phyloP scores from a whole-genome alignment of 2,113 vertebrate genomes.

The Suricata suricatta region DNA sequence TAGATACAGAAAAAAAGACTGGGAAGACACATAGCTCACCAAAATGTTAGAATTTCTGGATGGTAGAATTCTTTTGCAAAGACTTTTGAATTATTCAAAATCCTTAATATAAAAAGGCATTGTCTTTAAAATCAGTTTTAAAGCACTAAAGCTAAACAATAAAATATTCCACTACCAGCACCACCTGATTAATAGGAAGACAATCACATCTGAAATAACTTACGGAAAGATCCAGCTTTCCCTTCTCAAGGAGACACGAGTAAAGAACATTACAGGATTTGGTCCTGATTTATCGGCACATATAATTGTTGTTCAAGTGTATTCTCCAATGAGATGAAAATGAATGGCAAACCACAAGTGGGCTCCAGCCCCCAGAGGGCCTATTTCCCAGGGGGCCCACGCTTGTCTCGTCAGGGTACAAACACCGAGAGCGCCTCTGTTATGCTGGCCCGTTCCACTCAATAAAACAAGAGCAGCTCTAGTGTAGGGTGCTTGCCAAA shows the following conservation, averaged over 20 bases:
- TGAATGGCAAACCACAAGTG: slow-evolving; percentile 6
- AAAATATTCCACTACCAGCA: not conserved
- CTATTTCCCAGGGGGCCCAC: not conserved
- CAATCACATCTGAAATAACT: not conserved
- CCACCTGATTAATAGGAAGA: not conserved
- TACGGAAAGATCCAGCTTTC: not conserved
- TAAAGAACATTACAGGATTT: not conserved
- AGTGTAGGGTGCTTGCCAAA: slow-evolving; percentile 69
- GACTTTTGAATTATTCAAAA: slow-evolving; percentile 9
- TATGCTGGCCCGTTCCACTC: slow-evolving; percentile 54
- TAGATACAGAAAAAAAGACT: not conserved
- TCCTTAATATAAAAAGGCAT: not conserved
- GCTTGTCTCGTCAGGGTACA: slow-evolving; percentile 25
- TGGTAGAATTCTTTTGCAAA: not conserved
- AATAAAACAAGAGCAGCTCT: slow-evolving; percentile 63
- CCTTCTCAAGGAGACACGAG: not conserved
- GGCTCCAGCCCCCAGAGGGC: not conserved
- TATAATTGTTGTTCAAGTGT: not conserved
- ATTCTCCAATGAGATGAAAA: slow-evolving; percentile 15
- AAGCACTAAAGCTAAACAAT: not conserved
- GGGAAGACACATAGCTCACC: not conserved
- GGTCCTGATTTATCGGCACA: slow-evolving; percentile 7
- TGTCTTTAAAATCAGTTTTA: slow-evolving; percentile 29
- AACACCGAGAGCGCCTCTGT: not conserved
- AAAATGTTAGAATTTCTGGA: slow-evolving; percentile 13